Conservation (phyloP, 2,113 vertebrate genomes). For the Gambusia holbrooki region DNA sequence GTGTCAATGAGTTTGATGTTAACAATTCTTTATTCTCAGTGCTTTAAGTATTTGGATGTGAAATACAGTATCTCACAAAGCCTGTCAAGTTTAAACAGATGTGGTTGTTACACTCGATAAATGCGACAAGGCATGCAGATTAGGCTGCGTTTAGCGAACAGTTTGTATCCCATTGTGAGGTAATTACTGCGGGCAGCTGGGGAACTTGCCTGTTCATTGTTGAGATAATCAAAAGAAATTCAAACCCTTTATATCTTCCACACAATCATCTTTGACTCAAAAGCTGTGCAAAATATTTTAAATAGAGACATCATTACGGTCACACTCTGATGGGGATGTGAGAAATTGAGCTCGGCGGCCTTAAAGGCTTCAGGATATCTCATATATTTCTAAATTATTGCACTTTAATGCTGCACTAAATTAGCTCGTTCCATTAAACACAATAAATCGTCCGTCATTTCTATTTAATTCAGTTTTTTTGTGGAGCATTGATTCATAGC, state of each 20-base stretch:
- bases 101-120: neutral
- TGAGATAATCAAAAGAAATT: conserved; percentile 36
- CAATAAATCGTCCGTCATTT: neutral
- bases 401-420: neutral
- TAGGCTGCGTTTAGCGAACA: neutral
- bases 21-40: neutral
- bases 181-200: conserved; percentile 26
- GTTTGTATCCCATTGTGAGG: conserved; percentile 19
- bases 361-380: neutral
- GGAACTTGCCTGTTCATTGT: conserved; percentile 16
- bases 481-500: neutral
- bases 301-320: conserved; percentile 7
- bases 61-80: neutral
- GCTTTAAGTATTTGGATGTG: neutral
- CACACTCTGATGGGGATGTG: conserved; percentile 9
- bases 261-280: conserved; percentile 13
- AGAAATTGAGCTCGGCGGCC: neutral
- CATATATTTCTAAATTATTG: neutral
- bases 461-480: neutral
- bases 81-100: too few species aligned
- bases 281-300: conserved; percentile 19
- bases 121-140: conserved; percentile 5
- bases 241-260: conserved; percentile 1
- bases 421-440: neutral
- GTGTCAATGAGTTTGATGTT: neutral